Percentiles rank a stretch among this genome's conserved stretches.
Evolutionary conservation across 2,113 vertebrate genomes (phyloP).

Genomic region (Dolichallabes microphthalmus): DNA sequence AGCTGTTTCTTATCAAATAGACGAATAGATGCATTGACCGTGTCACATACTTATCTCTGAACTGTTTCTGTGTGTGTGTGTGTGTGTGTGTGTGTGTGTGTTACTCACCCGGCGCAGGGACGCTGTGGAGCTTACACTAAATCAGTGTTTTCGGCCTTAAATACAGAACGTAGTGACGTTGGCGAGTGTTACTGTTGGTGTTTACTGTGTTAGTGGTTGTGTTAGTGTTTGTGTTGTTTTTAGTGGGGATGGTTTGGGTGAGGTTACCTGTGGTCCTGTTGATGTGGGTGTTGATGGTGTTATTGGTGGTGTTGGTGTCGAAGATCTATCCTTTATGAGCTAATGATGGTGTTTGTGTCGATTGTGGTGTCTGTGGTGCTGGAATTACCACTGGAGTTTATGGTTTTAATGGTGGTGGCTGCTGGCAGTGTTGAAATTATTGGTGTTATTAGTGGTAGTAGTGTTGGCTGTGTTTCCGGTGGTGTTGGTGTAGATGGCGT

Average conservation of each 20-base stretch:
- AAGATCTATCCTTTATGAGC: too few relatives aligned
- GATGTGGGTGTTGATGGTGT: not conserved
- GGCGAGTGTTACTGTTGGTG: not conserved
- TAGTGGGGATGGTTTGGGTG: too few relatives aligned
- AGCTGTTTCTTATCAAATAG: not conserved
- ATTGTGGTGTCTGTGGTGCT: too few relatives aligned
- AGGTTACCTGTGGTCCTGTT: not conserved
- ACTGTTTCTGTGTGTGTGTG: not conserved
- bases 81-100: not conserved
- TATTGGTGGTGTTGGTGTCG: not conserved
- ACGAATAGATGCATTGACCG: not conserved
- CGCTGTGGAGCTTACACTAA: not conserved
- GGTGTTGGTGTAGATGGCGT: not conserved
- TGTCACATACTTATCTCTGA: not conserved
- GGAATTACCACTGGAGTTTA: too few relatives aligned
- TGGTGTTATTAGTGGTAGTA: not conserved
- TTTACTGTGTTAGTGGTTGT: not conserved
- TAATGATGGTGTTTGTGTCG: too few relatives aligned
- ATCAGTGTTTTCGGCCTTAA: not conserved
- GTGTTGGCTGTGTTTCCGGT: not conserved
- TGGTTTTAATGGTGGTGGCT: not conserved
- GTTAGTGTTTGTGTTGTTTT: constrained; percentile 2
- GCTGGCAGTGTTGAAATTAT: too few relatives aligned
- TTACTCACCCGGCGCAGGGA: too few relatives aligned
- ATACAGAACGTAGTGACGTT: not conserved